Evolutionary conservation across 2,888 invertebrate genomes (phyloP).

Genomic region (Malthinus flaveolus): DNA sequence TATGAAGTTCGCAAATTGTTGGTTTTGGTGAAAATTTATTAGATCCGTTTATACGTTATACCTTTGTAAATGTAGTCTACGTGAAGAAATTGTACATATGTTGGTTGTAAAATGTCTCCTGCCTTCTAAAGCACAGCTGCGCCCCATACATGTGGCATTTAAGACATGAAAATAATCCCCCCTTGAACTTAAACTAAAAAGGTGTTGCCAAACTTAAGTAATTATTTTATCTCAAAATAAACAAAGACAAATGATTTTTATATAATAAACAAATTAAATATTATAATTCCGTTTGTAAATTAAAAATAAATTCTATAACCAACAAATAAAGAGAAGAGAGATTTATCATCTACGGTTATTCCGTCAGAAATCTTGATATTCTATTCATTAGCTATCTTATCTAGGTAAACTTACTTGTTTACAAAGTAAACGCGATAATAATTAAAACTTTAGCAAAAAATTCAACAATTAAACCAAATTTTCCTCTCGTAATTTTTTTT

Average conservation of each 20-base stretch:
- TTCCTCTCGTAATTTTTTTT: too few relatives aligned
- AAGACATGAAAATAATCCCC: constrained; percentile 37
- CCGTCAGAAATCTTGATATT: constrained; percentile 31
- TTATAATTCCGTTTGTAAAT: not conserved
- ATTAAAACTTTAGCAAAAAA: constrained; percentile 23
- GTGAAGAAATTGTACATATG: constrained; percentile 45
- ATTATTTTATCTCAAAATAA: not conserved
- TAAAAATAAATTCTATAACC: not conserved
- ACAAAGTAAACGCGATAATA: constrained; percentile 29
- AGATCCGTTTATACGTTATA: too few relatives aligned
- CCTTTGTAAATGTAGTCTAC: constrained; percentile 31
- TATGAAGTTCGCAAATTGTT: too few relatives aligned
- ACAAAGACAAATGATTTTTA: not conserved
- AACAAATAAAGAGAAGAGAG: not conserved
- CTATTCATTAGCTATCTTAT: constrained; percentile 33
- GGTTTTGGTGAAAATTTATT: too few relatives aligned
- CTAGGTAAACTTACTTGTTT: constrained; percentile 32
- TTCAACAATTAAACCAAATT: constrained; percentile 7
- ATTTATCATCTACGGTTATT: constrained; percentile 20
- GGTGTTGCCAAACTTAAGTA: constrained; percentile 5
- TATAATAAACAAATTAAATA: too few relatives aligned
- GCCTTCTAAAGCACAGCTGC: constrained; percentile 51
- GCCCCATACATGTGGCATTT: constrained; percentile 47
- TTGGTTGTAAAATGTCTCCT: constrained; percentile 50
- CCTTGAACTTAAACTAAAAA: constrained; percentile 13